phyloP scores from a whole-genome alignment of 2,797 vertebrate species.

The Enteromius thamalakanensis region DNA sequence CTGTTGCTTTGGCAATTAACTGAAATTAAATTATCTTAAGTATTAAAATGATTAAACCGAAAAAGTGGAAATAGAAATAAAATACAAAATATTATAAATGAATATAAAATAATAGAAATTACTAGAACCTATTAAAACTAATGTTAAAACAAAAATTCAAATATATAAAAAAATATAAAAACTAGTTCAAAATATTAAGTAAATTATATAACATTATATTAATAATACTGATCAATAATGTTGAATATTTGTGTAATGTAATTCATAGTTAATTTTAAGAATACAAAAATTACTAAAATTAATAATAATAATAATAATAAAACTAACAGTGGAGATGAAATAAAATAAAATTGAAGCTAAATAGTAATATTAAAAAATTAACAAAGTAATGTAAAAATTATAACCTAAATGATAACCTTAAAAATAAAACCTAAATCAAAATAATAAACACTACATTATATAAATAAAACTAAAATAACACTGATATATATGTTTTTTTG shows the following conservation, averaged over 20 bases:
- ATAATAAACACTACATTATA: background rate
- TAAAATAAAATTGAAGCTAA: background rate
- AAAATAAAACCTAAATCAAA: background rate
- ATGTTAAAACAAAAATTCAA: background rate
- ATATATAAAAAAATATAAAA: background rate
- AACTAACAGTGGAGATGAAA: background rate
- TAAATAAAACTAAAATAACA: background rate
- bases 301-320: background rate
- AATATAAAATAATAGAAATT: background rate
- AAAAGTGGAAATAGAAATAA: background rate
- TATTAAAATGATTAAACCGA: background rate
- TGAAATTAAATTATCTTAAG: background rate
- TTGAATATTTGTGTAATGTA: background rate
- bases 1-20: background rate
- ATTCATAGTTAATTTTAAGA: background rate
- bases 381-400: background rate
- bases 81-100: background rate
- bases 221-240: background rate
- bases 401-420: too few relatives aligned
- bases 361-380: background rate
- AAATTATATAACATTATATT: background rate
- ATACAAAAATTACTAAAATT: background rate
- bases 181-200: background rate
- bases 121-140: background rate
- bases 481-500: background rate